Percentiles rank a stretch among this genome's conserved stretches.
Conservation (phyloP, 2,888 invertebrate genomes). For the Megaustenia siamemsis region DNA sequence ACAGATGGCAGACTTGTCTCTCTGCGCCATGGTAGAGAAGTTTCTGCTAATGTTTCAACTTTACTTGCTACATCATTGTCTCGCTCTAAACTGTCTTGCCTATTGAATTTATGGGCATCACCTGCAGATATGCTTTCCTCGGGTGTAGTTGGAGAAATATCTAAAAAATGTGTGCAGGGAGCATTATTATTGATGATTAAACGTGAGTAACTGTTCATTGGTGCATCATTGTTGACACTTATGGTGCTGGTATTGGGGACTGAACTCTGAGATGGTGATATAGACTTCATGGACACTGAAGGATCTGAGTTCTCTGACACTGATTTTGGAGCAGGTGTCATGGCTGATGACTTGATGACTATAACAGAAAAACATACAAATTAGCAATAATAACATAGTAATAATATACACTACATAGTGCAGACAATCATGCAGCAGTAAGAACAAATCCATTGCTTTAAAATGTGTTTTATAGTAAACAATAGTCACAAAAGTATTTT, state of each 20-base stretch:
- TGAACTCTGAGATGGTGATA: background rate
- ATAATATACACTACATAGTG: too few species aligned
- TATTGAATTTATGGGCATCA: background rate
- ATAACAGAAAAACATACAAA: background rate
- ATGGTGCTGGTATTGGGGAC: background rate
- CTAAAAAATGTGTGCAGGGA: background rate
- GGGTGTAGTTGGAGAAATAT: too few species aligned
- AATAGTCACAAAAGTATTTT: too few species aligned
- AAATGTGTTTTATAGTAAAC: too few species aligned
- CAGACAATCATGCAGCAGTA: too few species aligned
- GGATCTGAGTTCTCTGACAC: background rate
- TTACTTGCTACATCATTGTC: constrained; percentile 49
- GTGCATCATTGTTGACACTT: background rate
- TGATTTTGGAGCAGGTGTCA: constrained; percentile 17
- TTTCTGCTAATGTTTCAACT: constrained; percentile 91
- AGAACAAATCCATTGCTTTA: too few species aligned
- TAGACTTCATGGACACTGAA: background rate
- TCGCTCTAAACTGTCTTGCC: background rate
- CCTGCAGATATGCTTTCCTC: background rate
- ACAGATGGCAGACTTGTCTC: constrained; percentile 62
- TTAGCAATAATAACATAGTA: background rate
- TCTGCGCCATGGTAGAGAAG: constrained; percentile 90
- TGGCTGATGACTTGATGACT: background rate
- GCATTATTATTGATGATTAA: background rate
- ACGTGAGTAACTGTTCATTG: too few species aligned